A percentile compares a stretch with the other conserved stretches of the same genome.
Conservation (phyloP, 2,888 invertebrate species). For the Entomobrya multifasciata region DNA sequence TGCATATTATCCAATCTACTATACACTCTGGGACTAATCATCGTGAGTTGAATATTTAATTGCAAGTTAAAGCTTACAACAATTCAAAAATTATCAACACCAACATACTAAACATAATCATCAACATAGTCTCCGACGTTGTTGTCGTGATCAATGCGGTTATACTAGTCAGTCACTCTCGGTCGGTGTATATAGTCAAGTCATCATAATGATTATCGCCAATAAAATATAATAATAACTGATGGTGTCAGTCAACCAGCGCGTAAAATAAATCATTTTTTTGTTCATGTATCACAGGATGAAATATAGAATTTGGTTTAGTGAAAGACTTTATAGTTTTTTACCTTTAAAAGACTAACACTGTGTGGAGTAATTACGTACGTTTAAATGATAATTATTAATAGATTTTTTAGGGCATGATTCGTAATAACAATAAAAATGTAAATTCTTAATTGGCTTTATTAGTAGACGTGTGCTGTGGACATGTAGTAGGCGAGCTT, state of each 20-base stretch:
- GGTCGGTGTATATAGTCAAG: no score
- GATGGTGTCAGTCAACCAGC: background rate
- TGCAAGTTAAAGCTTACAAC: constrained; percentile 29
- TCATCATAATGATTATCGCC: no score
- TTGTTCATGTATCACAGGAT: no score
- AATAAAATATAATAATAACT: constrained; percentile 29
- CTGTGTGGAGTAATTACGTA: background rate
- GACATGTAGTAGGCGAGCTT: background rate
- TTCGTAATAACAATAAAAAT: background rate
- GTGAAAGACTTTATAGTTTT: background rate
- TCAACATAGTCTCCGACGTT: background rate
- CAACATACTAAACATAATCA: constrained; percentile 17
- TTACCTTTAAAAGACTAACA: background rate
- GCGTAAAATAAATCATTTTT: constrained; percentile 19
- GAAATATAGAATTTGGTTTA: no score
- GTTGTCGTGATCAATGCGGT: no score
- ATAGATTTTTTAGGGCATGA: background rate
- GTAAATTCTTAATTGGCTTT: constrained; percentile 26
- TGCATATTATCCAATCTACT: background rate
- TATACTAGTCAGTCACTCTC: no score
- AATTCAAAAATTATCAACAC: constrained; percentile 35
- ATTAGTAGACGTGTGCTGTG: background rate
- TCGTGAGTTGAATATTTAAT: constrained; percentile 62
- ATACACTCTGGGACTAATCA: constrained; percentile 8
- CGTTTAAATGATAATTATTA: constrained; percentile 4